A percentile compares a stretch with the other conserved stretches of the same genome.
Evolutionary conservation across 2,888 invertebrate species (phyloP).

Genomic region (Mythimna pallens): DNA sequence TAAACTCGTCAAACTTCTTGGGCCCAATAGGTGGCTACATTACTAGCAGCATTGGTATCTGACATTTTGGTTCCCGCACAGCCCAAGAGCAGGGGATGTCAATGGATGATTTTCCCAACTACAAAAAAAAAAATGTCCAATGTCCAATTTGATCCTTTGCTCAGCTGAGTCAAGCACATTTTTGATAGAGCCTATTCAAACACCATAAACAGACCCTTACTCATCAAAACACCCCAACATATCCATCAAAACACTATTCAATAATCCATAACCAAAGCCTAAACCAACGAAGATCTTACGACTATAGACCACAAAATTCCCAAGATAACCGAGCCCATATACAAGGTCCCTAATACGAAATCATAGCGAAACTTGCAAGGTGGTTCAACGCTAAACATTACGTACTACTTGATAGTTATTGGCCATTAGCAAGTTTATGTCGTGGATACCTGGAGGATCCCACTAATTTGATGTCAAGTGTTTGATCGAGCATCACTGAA

Average conservation of each 20-base stretch:
- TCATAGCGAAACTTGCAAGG: conserved; percentile 52
- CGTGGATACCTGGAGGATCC: conserved; percentile 52
- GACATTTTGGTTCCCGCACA: no score
- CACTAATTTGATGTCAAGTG: conserved; percentile 61
- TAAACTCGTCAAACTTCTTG: no score
- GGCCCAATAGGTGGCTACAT: no score
- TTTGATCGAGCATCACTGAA: conserved; percentile 51
- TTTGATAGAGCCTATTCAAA: not conserved
- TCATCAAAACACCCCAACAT: not conserved
- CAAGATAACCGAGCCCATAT: conserved; percentile 19
- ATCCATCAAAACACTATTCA: not conserved
- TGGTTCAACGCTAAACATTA: conserved; percentile 46
- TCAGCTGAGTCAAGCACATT: no score
- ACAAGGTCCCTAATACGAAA: conserved; percentile 34
- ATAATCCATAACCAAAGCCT: conserved; percentile 23
- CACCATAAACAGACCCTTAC: not conserved
- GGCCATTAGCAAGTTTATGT: conserved; percentile 63
- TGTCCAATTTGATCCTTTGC: no score
- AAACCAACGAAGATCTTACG: conserved; percentile 25
- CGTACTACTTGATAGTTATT: conserved; percentile 57
- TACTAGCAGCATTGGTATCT: no score
- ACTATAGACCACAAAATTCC: conserved; percentile 1
- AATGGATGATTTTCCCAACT: no score
- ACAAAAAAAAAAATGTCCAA: no score
- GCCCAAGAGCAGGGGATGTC: no score